Evolutionary conservation across 2,797 vertebrate species (phyloP).

Genomic region (Carduelis carduelis): DNA sequence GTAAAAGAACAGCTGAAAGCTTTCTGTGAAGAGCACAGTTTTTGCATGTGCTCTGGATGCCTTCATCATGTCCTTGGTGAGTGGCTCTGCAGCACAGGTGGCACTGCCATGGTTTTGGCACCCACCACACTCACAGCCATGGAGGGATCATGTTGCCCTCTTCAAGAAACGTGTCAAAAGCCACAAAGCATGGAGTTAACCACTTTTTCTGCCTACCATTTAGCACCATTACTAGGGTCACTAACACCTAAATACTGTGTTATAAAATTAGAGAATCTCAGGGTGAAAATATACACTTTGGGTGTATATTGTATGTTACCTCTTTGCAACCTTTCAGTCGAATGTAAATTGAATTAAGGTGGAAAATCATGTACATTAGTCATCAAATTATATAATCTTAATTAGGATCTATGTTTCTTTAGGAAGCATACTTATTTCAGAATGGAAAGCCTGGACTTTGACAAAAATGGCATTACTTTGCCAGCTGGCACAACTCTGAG

Average conservation of each 20-base stretch:
- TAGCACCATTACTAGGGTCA: not conserved
- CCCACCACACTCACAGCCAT: not conserved
- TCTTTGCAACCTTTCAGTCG: not conserved
- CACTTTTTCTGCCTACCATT: not conserved
- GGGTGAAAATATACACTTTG: not conserved
- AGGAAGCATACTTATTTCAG: not conserved
- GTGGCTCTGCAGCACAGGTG: not conserved
- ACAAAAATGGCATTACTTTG: not conserved
- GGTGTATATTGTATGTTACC: not conserved
- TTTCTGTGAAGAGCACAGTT: not conserved
- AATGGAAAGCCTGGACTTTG: not conserved
- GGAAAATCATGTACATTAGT: not conserved
- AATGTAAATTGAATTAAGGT: not conserved
- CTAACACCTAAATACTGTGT: not conserved
- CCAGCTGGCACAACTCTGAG: not conserved
- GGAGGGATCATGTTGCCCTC: not conserved
- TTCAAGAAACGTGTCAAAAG: not conserved
- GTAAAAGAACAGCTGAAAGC: not conserved
- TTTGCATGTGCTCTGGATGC: not conserved
- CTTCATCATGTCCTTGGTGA: not conserved
- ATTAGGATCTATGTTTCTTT: not conserved
- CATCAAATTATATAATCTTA: not conserved
- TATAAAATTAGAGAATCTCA: not conserved
- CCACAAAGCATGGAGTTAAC: not conserved
- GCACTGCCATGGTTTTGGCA: accelerated